Conservation (phyloP, 2,888 invertebrate genomes). For the Tiliacea citrago region DNA sequence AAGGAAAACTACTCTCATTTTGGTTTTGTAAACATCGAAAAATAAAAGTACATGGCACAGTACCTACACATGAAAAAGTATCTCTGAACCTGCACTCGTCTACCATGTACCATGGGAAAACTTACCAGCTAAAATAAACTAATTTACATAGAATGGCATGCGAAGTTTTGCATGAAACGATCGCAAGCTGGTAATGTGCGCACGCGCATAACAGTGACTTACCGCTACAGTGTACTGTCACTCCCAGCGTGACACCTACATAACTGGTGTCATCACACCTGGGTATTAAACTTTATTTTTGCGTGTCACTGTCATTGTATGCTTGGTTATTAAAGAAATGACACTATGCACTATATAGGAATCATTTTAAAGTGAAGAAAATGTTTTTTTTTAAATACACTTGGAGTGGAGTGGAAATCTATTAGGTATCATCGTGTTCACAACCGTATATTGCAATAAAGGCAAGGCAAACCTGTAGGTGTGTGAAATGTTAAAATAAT, state of each 20-base stretch:
- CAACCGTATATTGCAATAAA: too few species aligned
- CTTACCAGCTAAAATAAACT: slow-evolving; percentile 7
- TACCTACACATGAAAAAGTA: neutral
- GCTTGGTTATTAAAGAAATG: neutral
- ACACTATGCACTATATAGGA: too few species aligned
- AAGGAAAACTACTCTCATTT: too few species aligned
- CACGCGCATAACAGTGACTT: slow-evolving; percentile 60
- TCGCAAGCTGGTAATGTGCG: slow-evolving; percentile 32
- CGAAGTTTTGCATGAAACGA: slow-evolving; percentile 49
- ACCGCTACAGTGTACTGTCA: slow-evolving; percentile 56
- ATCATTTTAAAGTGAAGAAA: too few species aligned
- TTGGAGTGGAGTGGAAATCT: too few species aligned
- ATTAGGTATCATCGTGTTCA: too few species aligned
- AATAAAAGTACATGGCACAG: neutral
- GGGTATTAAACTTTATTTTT: slow-evolving; percentile 43
- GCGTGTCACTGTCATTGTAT: neutral
- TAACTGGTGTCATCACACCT: slow-evolving; percentile 40
- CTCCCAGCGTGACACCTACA: slow-evolving; percentile 46
- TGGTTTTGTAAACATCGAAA: neutral
- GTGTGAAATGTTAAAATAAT: neutral
- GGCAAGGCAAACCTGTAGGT: too few species aligned
- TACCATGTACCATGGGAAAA: slow-evolving; percentile 3
- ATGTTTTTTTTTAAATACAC: too few species aligned
- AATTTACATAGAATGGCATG: slow-evolving; percentile 37
- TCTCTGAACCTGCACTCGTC: neutral